A percentile compares a stretch with the other conserved stretches of the same genome.
Conservation (phyloP, 1,140 invertebrate species). For the Eriosoma lanigerum region DNA sequence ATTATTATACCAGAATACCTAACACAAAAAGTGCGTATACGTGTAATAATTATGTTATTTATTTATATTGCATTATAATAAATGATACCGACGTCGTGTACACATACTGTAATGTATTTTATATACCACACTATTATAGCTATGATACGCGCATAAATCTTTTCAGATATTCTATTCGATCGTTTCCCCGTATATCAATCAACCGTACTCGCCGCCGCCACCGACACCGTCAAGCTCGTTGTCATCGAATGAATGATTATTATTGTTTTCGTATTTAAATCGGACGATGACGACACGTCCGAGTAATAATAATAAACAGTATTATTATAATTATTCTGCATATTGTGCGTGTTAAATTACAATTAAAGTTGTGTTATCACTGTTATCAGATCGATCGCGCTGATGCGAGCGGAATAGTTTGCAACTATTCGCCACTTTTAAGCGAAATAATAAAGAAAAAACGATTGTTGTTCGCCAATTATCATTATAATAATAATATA, state of each 20-base stretch:
- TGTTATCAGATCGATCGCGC: too few relatives aligned
- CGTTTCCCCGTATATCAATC: conserved; percentile 12
- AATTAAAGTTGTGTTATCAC: too few relatives aligned
- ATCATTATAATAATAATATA: too few relatives aligned
- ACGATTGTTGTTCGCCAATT: too few relatives aligned
- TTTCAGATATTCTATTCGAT: background rate
- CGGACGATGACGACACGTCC: background rate
- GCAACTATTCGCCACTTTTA: too few relatives aligned
- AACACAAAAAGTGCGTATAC: too few relatives aligned
- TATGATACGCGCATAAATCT: background rate
- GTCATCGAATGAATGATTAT: background rate
- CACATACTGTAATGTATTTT: background rate
- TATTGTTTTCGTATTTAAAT: background rate
- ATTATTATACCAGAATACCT: too few relatives aligned
- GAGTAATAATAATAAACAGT: background rate
- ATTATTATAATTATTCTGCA: background rate
- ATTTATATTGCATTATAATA: background rate
- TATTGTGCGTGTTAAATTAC: too few relatives aligned
- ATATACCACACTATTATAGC: background rate
- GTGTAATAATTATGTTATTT: background rate
- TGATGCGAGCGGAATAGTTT: too few relatives aligned
- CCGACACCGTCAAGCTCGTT: background rate
- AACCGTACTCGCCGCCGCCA: background rate
- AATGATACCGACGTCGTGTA: background rate
- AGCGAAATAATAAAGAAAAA: too few relatives aligned